These are phyloP conservation scores for Argya squamiceps DNA, from an alignment of 2,797 vertebrate species.

Conservation along the genomic window DNA sequence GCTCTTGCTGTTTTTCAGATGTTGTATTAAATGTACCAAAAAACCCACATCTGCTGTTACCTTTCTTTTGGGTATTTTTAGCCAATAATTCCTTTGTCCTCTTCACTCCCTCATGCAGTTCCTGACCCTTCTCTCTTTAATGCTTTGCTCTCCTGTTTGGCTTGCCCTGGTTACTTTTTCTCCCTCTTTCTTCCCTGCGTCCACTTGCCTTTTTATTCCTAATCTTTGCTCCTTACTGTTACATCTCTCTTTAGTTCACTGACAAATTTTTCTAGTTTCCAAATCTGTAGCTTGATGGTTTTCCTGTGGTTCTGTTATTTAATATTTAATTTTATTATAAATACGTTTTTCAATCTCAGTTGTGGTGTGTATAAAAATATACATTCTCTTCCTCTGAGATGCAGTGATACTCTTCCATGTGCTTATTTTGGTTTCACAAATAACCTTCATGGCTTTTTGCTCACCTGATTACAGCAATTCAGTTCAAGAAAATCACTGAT, in stretches of 20 bases:
- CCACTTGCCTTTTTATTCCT: neutral
- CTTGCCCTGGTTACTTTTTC: neutral
- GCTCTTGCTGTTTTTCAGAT: neutral
- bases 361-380: neutral
- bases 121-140: neutral
- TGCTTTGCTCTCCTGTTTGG: neutral
- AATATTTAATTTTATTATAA: neutral
- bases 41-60: neutral
- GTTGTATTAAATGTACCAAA: neutral
- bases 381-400: neutral
- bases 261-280: neutral
- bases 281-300: neutral
- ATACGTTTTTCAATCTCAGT: neutral
- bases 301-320: neutral
- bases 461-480: neutral
- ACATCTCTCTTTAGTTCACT: neutral
- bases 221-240: neutral
- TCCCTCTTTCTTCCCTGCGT: neutral
- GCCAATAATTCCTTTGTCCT: constrained; percentile 23
- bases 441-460: neutral
- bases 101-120: neutral
- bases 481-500: neutral
- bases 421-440: neutral
- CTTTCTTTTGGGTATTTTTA: constrained; percentile 43
- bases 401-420: neutral